phyloP scores from a whole-genome alignment of 2,113 vertebrate species.

The Sinocyclocheilus grahami region DNA sequence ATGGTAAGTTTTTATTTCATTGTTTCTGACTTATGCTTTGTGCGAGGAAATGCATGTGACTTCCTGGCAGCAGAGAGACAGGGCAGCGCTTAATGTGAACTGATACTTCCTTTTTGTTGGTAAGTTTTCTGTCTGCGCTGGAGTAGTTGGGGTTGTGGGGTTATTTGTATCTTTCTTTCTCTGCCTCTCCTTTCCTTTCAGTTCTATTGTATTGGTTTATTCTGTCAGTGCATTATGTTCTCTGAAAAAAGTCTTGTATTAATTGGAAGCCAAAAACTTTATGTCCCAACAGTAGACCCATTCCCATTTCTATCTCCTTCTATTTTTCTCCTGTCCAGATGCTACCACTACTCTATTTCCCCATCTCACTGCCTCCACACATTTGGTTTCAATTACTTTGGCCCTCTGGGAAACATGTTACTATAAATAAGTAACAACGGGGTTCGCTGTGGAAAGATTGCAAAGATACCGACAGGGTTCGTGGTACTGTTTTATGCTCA shows the following conservation, averaged over 20 bases:
- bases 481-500: not conserved
- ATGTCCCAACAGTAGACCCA: not conserved
- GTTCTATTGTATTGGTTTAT: slow-evolving; percentile 19
- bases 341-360: slow-evolving; percentile 37
- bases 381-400: slow-evolving; percentile 61
- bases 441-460: slow-evolving; percentile 48
- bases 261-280: slow-evolving; percentile 37
- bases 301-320: not conserved
- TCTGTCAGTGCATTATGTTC: slow-evolving; percentile 39
- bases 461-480: slow-evolving; percentile 10
- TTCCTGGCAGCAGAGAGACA: slow-evolving; percentile 66
- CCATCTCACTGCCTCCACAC: slow-evolving; percentile 42
- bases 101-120: slow-evolving; percentile 32
- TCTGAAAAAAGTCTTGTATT: slow-evolving; percentile 9
- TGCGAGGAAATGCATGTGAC: slow-evolving; percentile 23
- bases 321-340: slow-evolving; percentile 19
- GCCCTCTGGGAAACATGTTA: slow-evolving; percentile 48
- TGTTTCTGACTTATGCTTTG: slow-evolving; percentile 6
- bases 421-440: slow-evolving; percentile 61
- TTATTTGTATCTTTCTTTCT: not conserved
- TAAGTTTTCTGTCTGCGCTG: not conserved
- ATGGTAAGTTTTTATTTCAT: slow-evolving; percentile 52
- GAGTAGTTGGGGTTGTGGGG: not conserved
- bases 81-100: not conserved
- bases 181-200: not conserved